These are phyloP conservation scores for Endomychus coccineus DNA, from an alignment of 2,888 invertebrate genomes.

Conservation along the genomic window DNA sequence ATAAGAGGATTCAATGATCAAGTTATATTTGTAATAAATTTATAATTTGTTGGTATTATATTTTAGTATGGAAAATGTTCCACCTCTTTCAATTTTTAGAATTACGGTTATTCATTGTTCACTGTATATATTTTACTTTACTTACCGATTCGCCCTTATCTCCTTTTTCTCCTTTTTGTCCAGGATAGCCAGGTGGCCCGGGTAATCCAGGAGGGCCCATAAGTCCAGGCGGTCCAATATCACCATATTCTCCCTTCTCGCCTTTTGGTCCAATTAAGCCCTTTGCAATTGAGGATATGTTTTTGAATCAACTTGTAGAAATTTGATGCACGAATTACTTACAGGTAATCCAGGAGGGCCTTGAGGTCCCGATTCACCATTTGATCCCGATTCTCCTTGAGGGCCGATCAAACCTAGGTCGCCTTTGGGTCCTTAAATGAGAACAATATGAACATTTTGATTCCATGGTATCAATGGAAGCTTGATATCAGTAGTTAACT, in stretches of 20 bases:
- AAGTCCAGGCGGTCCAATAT: conserved; percentile 87
- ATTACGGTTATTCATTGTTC: too few relatives aligned
- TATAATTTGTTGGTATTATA: too few relatives aligned
- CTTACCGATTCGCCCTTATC: conserved; percentile 91
- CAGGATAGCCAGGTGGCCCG: conserved; percentile 80
- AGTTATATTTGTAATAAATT: too few relatives aligned
- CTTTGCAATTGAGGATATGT: conserved; percentile 36
- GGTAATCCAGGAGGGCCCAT: conserved; percentile 88
- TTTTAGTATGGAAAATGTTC: too few relatives aligned
- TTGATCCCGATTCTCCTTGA: conserved; percentile 64
- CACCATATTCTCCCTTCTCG: conserved; percentile 81
- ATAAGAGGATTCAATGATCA: too few relatives aligned
- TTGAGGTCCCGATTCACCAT: conserved; percentile 76
- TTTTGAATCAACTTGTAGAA: conserved; percentile 4
- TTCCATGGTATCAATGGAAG: too few relatives aligned
- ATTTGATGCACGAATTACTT: conserved; percentile 32
- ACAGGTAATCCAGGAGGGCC: conserved; percentile 81
- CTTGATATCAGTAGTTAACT: too few relatives aligned
- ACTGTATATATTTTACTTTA: too few relatives aligned
- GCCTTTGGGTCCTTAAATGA: conserved; percentile 64
- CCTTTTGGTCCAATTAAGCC: conserved; percentile 82
- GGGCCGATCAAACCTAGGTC: conserved; percentile 69
- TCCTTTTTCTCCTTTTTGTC: conserved; percentile 83
- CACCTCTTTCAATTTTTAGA: too few relatives aligned
- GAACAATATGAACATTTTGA: too few relatives aligned